Evolutionary conservation across 2,888 invertebrate species (phyloP).

Genomic region (Tupiocoris notatus): DNA sequence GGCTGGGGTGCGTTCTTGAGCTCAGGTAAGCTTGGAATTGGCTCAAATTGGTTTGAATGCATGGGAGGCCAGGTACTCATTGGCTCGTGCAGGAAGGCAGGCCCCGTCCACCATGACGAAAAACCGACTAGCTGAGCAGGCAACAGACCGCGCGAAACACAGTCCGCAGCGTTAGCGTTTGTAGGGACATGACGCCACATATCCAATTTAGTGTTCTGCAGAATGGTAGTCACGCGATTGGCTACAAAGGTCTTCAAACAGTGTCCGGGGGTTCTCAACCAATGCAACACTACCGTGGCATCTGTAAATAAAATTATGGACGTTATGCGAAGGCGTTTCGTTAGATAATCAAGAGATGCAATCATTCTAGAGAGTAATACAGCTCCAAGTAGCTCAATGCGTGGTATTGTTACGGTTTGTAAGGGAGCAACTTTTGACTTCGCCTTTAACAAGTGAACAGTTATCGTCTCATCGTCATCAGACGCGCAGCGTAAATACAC

Average conservation of each 20-base stretch:
- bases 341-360: neutral
- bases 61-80: neutral
- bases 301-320: neutral
- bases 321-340: neutral
- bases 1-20: neutral
- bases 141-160: constrained; percentile 2
- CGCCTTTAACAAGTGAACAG: neutral
- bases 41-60: neutral
- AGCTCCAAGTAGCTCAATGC: neutral
- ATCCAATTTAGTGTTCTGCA: neutral
- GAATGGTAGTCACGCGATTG: neutral
- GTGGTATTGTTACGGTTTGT: neutral
- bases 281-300: neutral
- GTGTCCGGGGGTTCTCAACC: neutral
- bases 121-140: constrained; percentile 2
- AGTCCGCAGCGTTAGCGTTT: neutral
- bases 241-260: constrained; percentile 10
- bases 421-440: neutral
- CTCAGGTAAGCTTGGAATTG: neutral
- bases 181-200: constrained; percentile 19
- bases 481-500: neutral
- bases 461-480: neutral
- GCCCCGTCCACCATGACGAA: constrained; percentile 18
- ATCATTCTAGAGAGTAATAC: neutral
- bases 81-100: neutral